These are phyloP conservation scores for Maccullochella peelii DNA, from an alignment of 2,113 vertebrate genomes.

Conservation along the genomic window DNA sequence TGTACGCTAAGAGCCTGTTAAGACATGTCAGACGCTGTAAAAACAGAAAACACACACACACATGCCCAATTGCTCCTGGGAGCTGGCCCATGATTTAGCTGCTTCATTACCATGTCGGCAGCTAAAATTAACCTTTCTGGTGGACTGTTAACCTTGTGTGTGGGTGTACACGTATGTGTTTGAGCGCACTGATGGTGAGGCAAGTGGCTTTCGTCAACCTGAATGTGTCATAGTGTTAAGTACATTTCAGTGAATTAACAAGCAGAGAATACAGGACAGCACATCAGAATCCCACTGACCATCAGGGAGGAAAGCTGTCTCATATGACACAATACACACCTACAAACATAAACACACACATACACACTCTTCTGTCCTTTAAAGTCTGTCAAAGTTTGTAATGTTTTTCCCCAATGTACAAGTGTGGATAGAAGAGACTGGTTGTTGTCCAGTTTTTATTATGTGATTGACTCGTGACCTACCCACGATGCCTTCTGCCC, in stretches of 20 bases:
- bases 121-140: slow-evolving; percentile 83
- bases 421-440: not conserved
- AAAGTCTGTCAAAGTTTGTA: slow-evolving; percentile 1
- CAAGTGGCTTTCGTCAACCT: slow-evolving; percentile 67
- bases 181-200: slow-evolving; percentile 30
- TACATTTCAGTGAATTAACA: slow-evolving; percentile 63
- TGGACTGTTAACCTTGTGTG: slow-evolving; percentile 77
- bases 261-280: slow-evolving; percentile 27
- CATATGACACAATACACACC: not conserved
- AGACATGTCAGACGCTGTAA: slow-evolving; percentile 83
- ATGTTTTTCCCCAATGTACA: not conserved
- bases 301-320: not conserved
- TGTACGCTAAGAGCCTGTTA: slow-evolving; percentile 84
- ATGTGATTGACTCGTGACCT: not conserved
- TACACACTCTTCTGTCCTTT: not conserved
- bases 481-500: not conserved
- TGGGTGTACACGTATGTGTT: slow-evolving; percentile 39
- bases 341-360: not conserved
- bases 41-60: slow-evolving; percentile 77
- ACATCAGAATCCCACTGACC: slow-evolving; percentile 5
- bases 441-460: not conserved
- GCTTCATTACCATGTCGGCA: slow-evolving; percentile 82
- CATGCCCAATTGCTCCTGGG: slow-evolving; percentile 72
- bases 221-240: slow-evolving; percentile 58
- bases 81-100: slow-evolving; percentile 79